These are phyloP conservation scores for Schizopygopsis pylzovi DNA, from an alignment of 2,797 vertebrate species.

Conservation along the genomic window DNA sequence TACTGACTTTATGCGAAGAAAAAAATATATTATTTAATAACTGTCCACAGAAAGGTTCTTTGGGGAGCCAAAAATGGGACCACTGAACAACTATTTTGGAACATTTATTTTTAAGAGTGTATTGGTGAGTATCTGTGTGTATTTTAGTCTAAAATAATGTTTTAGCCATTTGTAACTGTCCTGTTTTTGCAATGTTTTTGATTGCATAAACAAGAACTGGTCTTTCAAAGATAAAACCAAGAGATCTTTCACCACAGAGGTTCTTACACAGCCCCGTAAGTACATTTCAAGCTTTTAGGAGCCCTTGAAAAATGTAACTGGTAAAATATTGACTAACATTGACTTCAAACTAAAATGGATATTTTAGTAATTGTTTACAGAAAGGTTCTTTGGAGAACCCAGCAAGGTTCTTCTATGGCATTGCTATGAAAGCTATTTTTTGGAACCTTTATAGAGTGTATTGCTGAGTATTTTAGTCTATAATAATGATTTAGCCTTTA, in stretches of 20 bases:
- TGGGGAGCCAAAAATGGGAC: background rate
- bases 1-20: background rate
- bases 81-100: background rate
- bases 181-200: background rate
- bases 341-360: background rate
- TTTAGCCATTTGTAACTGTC: too few relatives aligned
- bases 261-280: background rate
- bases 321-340: background rate
- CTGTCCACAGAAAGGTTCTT: background rate
- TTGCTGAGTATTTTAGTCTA: background rate
- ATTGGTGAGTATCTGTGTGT: background rate
- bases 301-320: background rate
- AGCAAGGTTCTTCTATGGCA: too few relatives aligned
- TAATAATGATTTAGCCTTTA: background rate
- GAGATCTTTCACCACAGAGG: background rate
- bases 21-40: background rate
- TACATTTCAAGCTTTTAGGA: background rate
- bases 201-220: background rate
- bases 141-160: background rate
- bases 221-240: background rate
- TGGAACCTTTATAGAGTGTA: too few relatives aligned
- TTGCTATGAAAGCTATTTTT: too few relatives aligned
- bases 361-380: background rate
- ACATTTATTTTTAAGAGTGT: background rate
- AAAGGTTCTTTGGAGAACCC: background rate